Conservation (phyloP, 2,113 vertebrate genomes). For the Pogonocichla stellata region DNA sequence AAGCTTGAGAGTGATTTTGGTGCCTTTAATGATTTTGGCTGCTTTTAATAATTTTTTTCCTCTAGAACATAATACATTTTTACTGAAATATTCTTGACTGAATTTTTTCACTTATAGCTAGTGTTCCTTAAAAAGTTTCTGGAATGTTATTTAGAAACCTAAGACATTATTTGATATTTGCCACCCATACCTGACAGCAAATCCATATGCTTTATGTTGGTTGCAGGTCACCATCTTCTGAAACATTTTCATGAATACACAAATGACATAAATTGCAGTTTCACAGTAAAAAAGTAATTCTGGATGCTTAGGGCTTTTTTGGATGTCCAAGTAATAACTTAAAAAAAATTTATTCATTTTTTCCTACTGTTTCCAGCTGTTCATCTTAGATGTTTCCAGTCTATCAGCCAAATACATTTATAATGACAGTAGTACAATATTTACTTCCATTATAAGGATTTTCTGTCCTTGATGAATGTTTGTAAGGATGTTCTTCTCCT, state of each 20-base stretch:
- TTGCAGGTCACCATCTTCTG: not conserved
- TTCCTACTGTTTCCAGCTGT: not conserved
- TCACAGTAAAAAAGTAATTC: not conserved
- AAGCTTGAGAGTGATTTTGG: not conserved
- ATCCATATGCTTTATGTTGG: not conserved
- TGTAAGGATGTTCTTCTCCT: not conserved
- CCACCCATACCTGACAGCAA: not conserved
- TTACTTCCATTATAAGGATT: not conserved
- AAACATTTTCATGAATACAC: not conserved
- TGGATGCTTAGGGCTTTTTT: not conserved
- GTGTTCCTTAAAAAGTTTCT: not conserved
- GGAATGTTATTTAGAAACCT: not conserved
- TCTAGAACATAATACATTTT: not conserved
- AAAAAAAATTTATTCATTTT: rapidly evolving
- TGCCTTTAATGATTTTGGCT: not conserved
- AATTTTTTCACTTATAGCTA: not conserved
- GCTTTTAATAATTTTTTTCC: not conserved
- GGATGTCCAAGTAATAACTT: not conserved
- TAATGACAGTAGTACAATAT: not conserved
- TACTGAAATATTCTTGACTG: not conserved
- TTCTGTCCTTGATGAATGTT: not conserved
- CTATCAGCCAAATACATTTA: not conserved
- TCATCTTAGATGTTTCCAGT: not conserved
- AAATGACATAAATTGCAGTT: not conserved
- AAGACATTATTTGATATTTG: not conserved